A percentile compares a stretch with the other conserved stretches of the same genome.
phyloP scores from a whole-genome alignment of 2,113 vertebrate species.

The Colistium nudipinnis region DNA sequence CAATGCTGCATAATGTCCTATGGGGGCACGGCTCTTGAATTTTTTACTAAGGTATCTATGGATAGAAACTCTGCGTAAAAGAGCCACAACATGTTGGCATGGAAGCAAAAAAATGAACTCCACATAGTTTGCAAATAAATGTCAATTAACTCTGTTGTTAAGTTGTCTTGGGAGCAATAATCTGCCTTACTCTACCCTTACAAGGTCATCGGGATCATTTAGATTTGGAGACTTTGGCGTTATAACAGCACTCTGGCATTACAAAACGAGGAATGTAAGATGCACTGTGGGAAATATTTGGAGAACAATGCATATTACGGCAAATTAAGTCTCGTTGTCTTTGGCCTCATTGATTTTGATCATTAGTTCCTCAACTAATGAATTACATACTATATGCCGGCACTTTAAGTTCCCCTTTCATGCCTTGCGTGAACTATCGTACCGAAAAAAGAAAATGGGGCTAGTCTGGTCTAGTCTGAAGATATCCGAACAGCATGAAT shows the following conservation, averaged over 20 bases:
- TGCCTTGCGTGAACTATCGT: neutral
- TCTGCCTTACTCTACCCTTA: neutral
- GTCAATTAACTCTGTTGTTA: neutral
- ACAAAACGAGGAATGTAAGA: neutral
- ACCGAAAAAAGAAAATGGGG: too few relatives aligned
- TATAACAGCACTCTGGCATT: neutral
- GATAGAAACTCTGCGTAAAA: neutral
- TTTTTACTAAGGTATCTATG: slow-evolving; percentile 1
- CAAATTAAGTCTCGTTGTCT: neutral
- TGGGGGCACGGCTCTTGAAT: neutral
- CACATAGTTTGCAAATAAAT: neutral
- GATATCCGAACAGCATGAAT: neutral
- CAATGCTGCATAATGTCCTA: slow-evolving; percentile 4
- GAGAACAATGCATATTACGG: neutral
- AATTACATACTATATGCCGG: too few relatives aligned
- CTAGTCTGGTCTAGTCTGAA: neutral
- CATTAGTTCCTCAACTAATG: neutral
- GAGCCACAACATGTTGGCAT: neutral
- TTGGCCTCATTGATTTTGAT: neutral
- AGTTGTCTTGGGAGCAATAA: neutral
- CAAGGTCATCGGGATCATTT: neutral
- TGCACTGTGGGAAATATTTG: neutral
- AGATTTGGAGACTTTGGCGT: neutral
- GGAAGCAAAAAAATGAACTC: neutral
- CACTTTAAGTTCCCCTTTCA: neutral